Evolutionary conservation across 2,888 invertebrate genomes (phyloP).

Genomic region (Tetheella fluctuosa): DNA sequence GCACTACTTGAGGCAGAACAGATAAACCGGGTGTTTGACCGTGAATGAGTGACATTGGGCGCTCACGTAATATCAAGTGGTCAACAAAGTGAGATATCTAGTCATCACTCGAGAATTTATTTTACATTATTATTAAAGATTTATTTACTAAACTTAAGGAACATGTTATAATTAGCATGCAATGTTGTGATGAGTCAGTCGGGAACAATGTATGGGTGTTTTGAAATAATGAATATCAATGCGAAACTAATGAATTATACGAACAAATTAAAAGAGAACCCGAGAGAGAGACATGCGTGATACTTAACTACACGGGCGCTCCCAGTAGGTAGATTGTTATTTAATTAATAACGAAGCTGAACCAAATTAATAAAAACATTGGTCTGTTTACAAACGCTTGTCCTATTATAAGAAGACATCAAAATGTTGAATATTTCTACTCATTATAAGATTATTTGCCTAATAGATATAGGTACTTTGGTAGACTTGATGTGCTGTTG

Average conservation of each 20-base stretch:
- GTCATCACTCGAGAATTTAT: no score
- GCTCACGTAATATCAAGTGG: slow-evolving; percentile 42
- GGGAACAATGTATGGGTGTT: background rate
- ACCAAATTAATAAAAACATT: background rate
- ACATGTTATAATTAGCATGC: background rate
- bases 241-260: background rate
- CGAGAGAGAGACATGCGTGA: background rate
- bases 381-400: background rate
- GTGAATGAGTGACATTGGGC: slow-evolving; percentile 58
- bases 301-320: background rate
- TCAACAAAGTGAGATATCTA: slow-evolving; percentile 21
- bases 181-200: slow-evolving; percentile 4
- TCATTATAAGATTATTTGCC: no score
- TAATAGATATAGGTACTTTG: no score
- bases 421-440: background rate
- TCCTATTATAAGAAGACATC: background rate
- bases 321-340: slow-evolving; percentile 13
- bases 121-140: no score
- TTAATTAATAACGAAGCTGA: background rate
- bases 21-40: slow-evolving; percentile 45
- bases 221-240: background rate
- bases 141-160: no score
- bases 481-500: no score
- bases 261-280: background rate
- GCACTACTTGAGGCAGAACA: slow-evolving; percentile 10